Percentiles rank a stretch among this genome's conserved stretches.
Evolutionary conservation across 2,888 invertebrate species (phyloP).

Genomic region (Cecidostiba fungosa): DNA sequence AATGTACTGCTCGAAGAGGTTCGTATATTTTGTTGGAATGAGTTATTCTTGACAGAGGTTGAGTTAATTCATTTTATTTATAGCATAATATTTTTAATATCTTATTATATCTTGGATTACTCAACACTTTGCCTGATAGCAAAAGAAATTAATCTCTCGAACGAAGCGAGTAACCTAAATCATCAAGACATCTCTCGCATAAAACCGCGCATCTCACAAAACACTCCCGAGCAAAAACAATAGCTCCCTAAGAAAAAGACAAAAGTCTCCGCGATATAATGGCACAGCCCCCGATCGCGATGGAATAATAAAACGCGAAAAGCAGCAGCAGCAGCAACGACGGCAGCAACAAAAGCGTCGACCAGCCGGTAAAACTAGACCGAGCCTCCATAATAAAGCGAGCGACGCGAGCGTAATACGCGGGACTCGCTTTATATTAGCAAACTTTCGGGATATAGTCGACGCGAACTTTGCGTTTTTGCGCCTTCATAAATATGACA

Average conservation of each 20-base stretch:
- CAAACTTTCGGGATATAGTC: constrained; percentile 29
- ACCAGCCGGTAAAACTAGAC: constrained; percentile 11
- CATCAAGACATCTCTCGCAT: background rate
- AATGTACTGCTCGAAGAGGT: constrained; percentile 2
- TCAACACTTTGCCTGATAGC: no score
- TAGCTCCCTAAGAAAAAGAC: background rate
- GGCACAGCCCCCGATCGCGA: background rate
- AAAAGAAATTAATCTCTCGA: background rate
- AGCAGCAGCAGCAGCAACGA: background rate
- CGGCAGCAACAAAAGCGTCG: constrained; percentile 1
- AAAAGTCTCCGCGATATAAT: background rate
- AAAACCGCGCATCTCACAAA: background rate
- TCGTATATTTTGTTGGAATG: background rate
- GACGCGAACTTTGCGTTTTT: constrained; percentile 28
- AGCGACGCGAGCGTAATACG: constrained; percentile 19
- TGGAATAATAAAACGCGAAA: background rate
- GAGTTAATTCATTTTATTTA: no score
- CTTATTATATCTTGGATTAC: no score
- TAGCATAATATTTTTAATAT: no score
- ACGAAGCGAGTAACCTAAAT: background rate
- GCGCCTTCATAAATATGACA: constrained; percentile 49
- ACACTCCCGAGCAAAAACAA: background rate
- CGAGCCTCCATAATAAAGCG: constrained; percentile 27
- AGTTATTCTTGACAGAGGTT: background rate
- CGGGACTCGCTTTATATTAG: constrained; percentile 42